Conservation (phyloP, 1,140 invertebrate species). For the Archivesica marissinica region DNA sequence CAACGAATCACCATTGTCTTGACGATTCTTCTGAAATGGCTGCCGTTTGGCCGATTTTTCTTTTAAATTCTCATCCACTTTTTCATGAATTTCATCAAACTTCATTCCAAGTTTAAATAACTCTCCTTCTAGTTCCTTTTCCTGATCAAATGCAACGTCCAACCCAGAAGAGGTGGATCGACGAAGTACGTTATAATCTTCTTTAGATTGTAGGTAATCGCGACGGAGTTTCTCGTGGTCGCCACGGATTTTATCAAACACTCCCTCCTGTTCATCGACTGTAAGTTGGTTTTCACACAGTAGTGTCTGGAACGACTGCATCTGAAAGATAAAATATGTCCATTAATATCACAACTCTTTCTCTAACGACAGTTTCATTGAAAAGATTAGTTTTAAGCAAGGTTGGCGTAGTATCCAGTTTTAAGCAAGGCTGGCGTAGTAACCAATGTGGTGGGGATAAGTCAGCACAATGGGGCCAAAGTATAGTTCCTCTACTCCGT, state of each 20-base stretch:
- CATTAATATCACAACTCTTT: too few species aligned
- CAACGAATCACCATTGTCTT: conserved; percentile 19
- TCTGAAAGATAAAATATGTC: conserved; percentile 71
- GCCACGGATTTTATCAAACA: conserved; percentile 78
- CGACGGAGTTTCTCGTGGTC: conserved; percentile 78
- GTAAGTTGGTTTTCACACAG: conserved; percentile 76
- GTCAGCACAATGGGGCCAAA: too few species aligned
- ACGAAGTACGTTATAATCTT: conserved; percentile 79
- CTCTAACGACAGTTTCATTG: too few species aligned
- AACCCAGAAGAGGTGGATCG: conserved; percentile 66
- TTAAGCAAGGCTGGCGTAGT: too few species aligned
- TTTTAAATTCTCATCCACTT: conserved; percentile 77
- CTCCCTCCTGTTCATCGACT: conserved; percentile 76
- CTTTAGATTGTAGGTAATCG: conserved; percentile 79
- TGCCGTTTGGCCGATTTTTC: conserved; percentile 72
- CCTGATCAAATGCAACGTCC: conserved; percentile 77
- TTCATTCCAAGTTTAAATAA: conserved; percentile 81
- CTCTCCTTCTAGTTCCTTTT: conserved; percentile 80
- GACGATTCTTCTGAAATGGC: conserved; percentile 76
- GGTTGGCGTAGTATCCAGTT: too few species aligned
- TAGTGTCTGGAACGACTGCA: conserved; percentile 78
- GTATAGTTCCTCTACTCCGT: too few species aligned
- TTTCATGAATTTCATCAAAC: conserved; percentile 81
- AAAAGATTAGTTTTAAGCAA: too few species aligned
- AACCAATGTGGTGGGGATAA: too few species aligned